These are phyloP conservation scores for Labeo rohita DNA, from an alignment of 2,113 vertebrate species.

Conservation along the genomic window DNA sequence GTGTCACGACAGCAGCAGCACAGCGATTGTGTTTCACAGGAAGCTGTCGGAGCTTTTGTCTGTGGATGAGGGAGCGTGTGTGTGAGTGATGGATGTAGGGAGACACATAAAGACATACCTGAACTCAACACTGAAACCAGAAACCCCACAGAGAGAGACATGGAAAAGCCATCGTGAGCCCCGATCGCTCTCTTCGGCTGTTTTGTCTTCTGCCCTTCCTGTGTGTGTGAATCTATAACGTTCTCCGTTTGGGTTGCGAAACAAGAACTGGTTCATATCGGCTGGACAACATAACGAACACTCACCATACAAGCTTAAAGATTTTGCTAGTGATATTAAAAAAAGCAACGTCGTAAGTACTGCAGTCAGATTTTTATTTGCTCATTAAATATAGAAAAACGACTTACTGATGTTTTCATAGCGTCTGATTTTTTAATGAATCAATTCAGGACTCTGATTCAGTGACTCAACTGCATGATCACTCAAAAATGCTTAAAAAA, in stretches of 20 bases:
- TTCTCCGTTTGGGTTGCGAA: not conserved
- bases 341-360: not conserved
- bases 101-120: slow-evolving; percentile 17
- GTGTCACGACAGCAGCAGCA: slow-evolving; percentile 25
- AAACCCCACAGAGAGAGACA: not conserved
- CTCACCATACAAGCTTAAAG: not conserved
- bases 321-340: not conserved
- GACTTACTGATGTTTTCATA: not conserved
- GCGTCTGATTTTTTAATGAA: not conserved
- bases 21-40: slow-evolving; percentile 22
- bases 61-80: slow-evolving; percentile 12
- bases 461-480: not conserved
- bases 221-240: not conserved
- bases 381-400: not conserved
- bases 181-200: not conserved
- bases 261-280: not conserved
- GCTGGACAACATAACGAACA: not conserved
- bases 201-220: not conserved
- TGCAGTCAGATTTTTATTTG: not conserved
- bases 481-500: no score
- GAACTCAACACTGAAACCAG: not conserved
- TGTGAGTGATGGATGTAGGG: not conserved
- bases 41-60: slow-evolving; percentile 35
- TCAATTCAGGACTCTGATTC: not conserved
- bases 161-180: not conserved